Evolutionary conservation across 1,140 invertebrate species (phyloP).

Genomic region (Drosophila trapezifrons): DNA sequence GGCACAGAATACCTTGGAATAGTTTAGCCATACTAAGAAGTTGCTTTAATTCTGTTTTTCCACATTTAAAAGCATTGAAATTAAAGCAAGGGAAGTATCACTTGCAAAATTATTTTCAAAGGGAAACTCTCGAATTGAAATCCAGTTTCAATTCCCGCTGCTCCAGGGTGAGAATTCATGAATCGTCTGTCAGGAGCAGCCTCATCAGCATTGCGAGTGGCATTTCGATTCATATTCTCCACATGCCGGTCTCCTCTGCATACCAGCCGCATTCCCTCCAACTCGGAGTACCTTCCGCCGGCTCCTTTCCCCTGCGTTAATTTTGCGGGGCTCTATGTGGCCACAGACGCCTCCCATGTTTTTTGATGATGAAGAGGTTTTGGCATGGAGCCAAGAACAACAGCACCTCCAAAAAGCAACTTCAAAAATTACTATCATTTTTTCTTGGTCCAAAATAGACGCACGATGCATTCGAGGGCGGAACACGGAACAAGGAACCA

Average conservation of each 20-base stretch:
- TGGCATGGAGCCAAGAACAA: conserved; percentile 59
- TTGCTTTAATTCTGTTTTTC: background rate
- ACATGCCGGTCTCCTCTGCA: conserved; percentile 9
- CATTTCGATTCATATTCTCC: conserved; percentile 31
- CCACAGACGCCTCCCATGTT: conserved; percentile 61
- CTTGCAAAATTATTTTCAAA: background rate
- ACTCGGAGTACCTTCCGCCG: conserved; percentile 1
- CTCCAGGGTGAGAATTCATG: conserved; percentile 7
- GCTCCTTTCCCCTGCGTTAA: conserved; percentile 63
- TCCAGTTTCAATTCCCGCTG: background rate
- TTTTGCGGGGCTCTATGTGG: conserved; percentile 50
- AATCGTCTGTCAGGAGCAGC: conserved; percentile 7
- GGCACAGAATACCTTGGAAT: background rate
- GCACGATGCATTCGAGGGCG: conserved; percentile 44
- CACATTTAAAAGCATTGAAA: background rate
- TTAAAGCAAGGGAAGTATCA: background rate
- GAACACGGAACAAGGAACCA: conserved; percentile 2
- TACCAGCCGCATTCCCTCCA: background rate
- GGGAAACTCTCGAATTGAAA: background rate
- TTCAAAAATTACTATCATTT: conserved; percentile 42
- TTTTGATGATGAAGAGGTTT: conserved; percentile 77
- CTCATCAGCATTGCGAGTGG: conserved; percentile 26
- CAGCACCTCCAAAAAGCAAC: conserved; percentile 18
- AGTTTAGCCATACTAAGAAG: background rate
- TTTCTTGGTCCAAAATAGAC: conserved; percentile 53